These are phyloP conservation scores for Phaonia tiefii DNA, from an alignment of 2,888 invertebrate genomes.

Conservation along the genomic window DNA sequence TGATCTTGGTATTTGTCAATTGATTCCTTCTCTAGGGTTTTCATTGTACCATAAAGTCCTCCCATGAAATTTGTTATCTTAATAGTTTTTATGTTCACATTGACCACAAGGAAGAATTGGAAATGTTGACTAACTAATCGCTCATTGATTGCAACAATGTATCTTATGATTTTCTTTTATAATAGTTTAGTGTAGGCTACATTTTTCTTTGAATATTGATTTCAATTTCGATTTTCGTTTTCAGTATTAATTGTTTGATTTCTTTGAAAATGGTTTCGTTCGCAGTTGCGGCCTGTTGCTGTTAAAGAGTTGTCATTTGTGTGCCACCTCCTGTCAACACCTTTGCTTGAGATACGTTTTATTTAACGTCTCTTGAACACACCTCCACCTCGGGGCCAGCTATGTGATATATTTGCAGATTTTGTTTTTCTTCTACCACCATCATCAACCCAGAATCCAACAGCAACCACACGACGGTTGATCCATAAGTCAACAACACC, in stretches of 20 bases:
- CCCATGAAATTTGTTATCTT: no score
- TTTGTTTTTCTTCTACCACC: not conserved
- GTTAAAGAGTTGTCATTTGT: slow-evolving; percentile 56
- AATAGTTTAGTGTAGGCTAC: no score
- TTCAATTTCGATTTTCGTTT: slow-evolving; percentile 24
- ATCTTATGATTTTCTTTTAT: no score
- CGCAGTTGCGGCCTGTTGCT: not conserved
- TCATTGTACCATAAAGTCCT: no score
- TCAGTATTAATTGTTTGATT: slow-evolving; percentile 14
- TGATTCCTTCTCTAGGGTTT: no score
- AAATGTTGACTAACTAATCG: no score
- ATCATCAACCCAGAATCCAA: not conserved
- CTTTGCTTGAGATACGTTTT: slow-evolving; percentile 29
- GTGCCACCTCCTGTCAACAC: slow-evolving; percentile 64
- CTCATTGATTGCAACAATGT: no score
- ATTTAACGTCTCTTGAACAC: slow-evolving; percentile 34
- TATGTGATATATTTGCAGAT: not conserved
- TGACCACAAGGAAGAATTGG: no score
- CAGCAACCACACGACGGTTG: no score
- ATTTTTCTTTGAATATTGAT: no score
- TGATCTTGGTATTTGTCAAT: no score
- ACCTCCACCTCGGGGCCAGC: slow-evolving; percentile 3
- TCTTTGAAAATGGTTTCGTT: not conserved
- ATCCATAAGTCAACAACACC: not conserved
- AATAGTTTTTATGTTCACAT: no score